Percentiles rank a stretch among this genome's conserved stretches.
These are phyloP conservation scores for Aegotheles bennettii DNA, from an alignment of 2,113 vertebrate genomes.

Conservation along the genomic window DNA sequence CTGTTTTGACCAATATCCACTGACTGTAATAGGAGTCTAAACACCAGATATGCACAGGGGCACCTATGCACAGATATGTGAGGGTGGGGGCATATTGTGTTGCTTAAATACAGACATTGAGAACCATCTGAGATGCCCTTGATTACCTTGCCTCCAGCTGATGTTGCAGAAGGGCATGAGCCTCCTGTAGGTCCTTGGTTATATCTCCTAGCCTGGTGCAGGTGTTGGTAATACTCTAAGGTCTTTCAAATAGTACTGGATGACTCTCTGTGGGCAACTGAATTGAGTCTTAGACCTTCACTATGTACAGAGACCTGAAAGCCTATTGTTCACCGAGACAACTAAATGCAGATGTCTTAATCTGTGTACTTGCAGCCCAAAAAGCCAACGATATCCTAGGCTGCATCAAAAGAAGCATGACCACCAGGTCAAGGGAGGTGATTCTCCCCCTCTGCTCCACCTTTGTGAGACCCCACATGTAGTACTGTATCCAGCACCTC, in stretches of 20 bases:
- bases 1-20: not conserved
- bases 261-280: not conserved
- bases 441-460: too few relatives aligned
- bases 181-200: not conserved
- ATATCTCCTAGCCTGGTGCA: not conserved
- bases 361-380: too few relatives aligned
- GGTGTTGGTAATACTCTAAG: fast-evolving
- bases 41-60: not conserved
- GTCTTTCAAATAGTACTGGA: not conserved
- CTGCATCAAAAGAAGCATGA: too few relatives aligned
- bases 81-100: not conserved
- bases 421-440: too few relatives aligned
- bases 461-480: too few relatives aligned
- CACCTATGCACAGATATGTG: not conserved
- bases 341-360: not conserved
- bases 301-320: not conserved
- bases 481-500: too few relatives aligned
- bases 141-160: not conserved
- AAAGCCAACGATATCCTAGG: too few relatives aligned
- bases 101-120: not conserved
- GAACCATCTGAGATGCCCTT: not conserved
- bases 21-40: not conserved
- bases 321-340: not conserved
- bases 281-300: not conserved
- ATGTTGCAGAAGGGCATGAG: not conserved